These are phyloP conservation scores for Pantherophis guttatus DNA, from an alignment of 2,113 vertebrate genomes.

Conservation along the genomic window DNA sequence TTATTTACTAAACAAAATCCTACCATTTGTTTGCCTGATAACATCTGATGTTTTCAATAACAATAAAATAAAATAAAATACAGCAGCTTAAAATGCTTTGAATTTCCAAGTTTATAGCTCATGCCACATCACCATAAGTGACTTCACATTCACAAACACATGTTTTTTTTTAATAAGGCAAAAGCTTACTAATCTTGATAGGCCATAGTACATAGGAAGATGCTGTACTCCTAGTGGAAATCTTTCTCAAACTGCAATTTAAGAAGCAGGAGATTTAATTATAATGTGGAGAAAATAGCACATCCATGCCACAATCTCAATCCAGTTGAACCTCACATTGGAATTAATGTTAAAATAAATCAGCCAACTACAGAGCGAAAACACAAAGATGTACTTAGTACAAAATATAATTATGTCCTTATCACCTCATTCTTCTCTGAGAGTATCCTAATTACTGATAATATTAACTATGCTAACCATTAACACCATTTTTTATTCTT, in stretches of 20 bases:
- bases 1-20: neutral
- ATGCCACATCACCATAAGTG: neutral
- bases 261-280: neutral
- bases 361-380: neutral
- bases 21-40: neutral
- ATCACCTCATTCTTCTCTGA: neutral
- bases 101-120: rapidly evolving
- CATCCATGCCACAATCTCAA: neutral
- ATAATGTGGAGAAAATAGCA: neutral
- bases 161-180: neutral
- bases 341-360: neutral
- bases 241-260: neutral
- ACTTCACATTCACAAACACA: neutral
- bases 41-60: neutral
- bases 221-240: neutral
- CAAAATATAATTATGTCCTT: neutral
- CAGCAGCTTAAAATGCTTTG: constrained; percentile 22
- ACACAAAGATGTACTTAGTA: neutral
- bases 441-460: neutral
- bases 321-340: neutral
- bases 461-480: neutral
- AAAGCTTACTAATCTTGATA: neutral
- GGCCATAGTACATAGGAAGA: neutral
- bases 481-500: rapidly evolving
- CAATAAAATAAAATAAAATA: neutral